Base-by-base conservation (phyloP, 2,113 vertebrate species). In the Prinia subflava region DNA sequence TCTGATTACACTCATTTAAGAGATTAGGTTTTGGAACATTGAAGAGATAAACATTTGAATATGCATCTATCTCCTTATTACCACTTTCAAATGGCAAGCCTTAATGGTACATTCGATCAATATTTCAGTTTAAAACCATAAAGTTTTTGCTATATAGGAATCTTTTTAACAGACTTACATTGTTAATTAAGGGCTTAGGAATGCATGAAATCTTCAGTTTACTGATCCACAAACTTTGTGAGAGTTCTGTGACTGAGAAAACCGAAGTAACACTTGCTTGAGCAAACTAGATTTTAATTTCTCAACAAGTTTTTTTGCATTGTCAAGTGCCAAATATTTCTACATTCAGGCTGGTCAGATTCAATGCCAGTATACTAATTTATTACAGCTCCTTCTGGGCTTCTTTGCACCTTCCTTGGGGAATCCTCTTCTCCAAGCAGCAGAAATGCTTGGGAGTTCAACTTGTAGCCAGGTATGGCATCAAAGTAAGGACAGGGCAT, bases 21-120 rank as follows among this genome's bases (percentile, higher is more conserved):
- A 95, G 94, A 94, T 96, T 92, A 95, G 81, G 78, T 92, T 81
- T 92, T 85, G 74, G 67, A 91, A 91, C 94, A 95, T 91, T 91
- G 83, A 83, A 92, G 82, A 94, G 63, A 76, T 73, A 94, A 95
- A 83, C 75, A 70, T 92, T 96, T 90, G 82, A 95, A 95, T 95
- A 95, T 95, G 93, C 74, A 95, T 91, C 74, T 74, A 21, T 59
- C 63, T 92, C 37, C 49, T 91, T 80, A 87, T 69, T 90, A 41
- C 56, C 79, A 33, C 39, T 91, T 95, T 76, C 69, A 94, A 96
- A 95, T 86, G 80, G 56, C 31, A 41, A 33, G 22, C 52, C 89
- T 90, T 88, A 80, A 77, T 95, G 73, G 59, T 41, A 27, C 60
- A 56, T 96, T 95, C 69, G 57, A 23, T 52, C 69, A 89, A 65